A percentile compares a stretch with the other conserved stretches of the same genome.
Evolutionary conservation across 2,113 vertebrate species (phyloP).

Genomic region (Ciconia boyciana): DNA sequence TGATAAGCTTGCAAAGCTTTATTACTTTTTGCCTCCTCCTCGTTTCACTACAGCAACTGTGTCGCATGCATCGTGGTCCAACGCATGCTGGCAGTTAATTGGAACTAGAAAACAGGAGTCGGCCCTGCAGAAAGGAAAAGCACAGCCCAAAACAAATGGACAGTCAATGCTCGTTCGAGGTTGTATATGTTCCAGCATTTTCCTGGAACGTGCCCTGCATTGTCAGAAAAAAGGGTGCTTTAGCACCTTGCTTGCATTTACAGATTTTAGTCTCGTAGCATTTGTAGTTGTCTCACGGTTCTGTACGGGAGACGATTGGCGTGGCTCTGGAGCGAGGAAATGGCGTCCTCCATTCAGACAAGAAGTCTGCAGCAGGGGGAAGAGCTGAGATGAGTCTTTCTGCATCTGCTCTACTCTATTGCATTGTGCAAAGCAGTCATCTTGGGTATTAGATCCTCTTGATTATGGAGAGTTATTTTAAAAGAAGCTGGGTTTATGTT

Average conservation of each 20-base stretch:
- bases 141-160: too few species aligned
- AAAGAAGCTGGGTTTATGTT: neutral
- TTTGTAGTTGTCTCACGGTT: neutral
- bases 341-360: rapidly evolving
- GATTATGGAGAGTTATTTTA: neutral
- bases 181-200: neutral
- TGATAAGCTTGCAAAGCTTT: neutral
- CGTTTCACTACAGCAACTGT: too few species aligned
- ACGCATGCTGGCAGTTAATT: rapidly evolving
- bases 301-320: neutral
- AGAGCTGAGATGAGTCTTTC: neutral
- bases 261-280: neutral
- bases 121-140: neutral
- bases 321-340: neutral
- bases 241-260: neutral
- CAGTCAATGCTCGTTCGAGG: neutral
- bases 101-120: neutral
- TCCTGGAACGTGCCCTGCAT: rapidly evolving
- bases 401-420: neutral
- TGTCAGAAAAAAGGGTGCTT: neutral
- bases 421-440: neutral
- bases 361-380: neutral
- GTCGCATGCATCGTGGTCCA: rapidly evolving
- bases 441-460: neutral
- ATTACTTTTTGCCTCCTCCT: neutral